phyloP scores from a whole-genome alignment of 2,113 vertebrate genomes.

The Cyphomyrus plagiostoma region DNA sequence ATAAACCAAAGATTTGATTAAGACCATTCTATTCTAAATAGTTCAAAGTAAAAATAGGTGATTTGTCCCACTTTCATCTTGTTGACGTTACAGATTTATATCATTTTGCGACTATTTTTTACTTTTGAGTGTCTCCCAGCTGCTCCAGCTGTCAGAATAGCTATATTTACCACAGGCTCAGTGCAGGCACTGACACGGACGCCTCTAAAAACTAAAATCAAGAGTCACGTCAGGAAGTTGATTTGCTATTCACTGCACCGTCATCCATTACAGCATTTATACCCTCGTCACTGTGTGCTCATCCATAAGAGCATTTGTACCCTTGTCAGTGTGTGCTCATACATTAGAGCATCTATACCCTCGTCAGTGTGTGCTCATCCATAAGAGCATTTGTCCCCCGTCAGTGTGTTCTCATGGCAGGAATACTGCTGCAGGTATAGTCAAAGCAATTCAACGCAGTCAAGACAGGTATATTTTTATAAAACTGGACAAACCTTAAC shows the following conservation, averaged over 20 bases:
- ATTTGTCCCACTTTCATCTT: not conserved
- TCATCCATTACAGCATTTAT: not conserved
- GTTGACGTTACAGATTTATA: not conserved
- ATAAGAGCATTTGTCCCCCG: not conserved
- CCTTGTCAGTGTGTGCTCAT: not conserved
- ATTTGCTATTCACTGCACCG: not conserved
- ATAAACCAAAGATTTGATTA: not conserved
- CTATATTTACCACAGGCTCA: not conserved
- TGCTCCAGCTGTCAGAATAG: not conserved
- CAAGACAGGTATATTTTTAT: not conserved
- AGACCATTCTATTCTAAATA: not conserved
- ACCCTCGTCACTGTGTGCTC: not conserved
- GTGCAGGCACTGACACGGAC: not conserved
- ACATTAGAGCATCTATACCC: not conserved
- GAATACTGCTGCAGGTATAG: not conserved
- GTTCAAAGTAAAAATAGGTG: not conserved
- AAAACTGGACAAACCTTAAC: not conserved
- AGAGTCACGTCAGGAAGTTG: not conserved
- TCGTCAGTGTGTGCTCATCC: not conserved
- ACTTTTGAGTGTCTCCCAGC: not conserved
- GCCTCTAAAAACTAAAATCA: not conserved
- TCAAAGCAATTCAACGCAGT: not conserved
- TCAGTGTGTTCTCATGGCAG: too few relatives aligned
- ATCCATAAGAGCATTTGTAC: not conserved
- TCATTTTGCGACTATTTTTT: not conserved